Percentiles rank a stretch among this genome's conserved stretches.
phyloP scores from a whole-genome alignment of 2,113 vertebrate species.

The Chloropsis cyanopogon region DNA sequence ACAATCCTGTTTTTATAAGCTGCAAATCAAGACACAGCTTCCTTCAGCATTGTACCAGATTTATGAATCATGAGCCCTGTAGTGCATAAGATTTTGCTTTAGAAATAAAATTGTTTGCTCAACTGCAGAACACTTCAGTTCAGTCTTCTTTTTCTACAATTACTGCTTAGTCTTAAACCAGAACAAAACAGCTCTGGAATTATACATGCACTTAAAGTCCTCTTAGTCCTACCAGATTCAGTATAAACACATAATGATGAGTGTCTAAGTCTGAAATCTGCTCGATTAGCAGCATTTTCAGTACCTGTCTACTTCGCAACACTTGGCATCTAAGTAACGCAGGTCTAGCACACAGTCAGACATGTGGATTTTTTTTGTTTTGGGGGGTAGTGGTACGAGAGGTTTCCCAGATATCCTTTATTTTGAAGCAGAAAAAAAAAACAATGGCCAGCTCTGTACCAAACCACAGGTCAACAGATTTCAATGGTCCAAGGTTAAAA shows the following conservation, averaged over 20 bases:
- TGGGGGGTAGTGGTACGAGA: neutral
- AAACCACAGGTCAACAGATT: conserved; percentile 47
- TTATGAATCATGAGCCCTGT: neutral
- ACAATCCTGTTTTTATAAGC: conserved; percentile 1
- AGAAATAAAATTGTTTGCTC: conserved; percentile 2
- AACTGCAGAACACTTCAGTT: neutral
- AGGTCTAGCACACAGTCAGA: neutral
- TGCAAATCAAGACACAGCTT: neutral
- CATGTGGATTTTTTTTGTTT: neutral
- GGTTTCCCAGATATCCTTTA: conserved; percentile 16
- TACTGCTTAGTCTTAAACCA: neutral
- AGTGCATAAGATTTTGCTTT: neutral
- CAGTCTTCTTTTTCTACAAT: neutral
- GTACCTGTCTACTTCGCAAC: neutral
- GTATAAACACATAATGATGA: neutral
- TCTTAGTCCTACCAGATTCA: neutral
- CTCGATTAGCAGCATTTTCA: neutral
- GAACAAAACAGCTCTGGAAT: neutral
- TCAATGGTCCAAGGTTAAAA: conserved; percentile 40
- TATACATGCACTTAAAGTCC: neutral
- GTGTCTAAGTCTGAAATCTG: neutral
- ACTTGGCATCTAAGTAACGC: neutral
- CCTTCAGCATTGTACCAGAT: neutral
- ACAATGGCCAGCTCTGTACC: conserved; percentile 43
- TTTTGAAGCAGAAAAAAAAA: conserved; percentile 34